Evolutionary conservation across 2,888 invertebrate species (phyloP), one percentile per base, ranked within the genome.

Genomic region (Tortrix viridana): DNA sequence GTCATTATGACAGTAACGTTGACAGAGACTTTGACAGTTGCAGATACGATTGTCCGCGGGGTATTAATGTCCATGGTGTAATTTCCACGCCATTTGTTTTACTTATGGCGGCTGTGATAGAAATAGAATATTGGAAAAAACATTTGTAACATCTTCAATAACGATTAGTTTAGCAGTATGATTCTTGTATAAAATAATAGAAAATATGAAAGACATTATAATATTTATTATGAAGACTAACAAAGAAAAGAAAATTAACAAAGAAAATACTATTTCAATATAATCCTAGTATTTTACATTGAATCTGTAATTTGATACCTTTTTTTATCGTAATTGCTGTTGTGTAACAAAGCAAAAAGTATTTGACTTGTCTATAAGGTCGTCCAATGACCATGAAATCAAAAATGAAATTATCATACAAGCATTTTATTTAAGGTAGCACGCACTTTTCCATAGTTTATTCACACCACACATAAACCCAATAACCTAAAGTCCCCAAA

Each of bases 1-100:
- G 81, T 85, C 89, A 84, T 89, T 88, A 86, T 74, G 75, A 77
- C 70, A 73, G 76, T 75, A 74, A 73, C 78, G 83, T 86, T 86
- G 86, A 86, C 85, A 83, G 76, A 69, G 74, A 77, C 76, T 83
- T 83, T 83, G 84, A 84, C 84, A 87, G 79, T 80, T 73, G 74
- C 68, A 85, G 85, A 85, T 85, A 85, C 76, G 79, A 76, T 81
- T 84, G 82, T 81, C 68, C 73, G 71, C 62, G 68, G 72, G 69
- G 74, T 74, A 77, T 79, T 81, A 82, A 84, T 79, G 82, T 72
- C 73, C 68, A 65, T 72, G 71, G 76, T 76, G 74, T 80, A 81
- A 87, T 85, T 88, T 88, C 87, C 81, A 69, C 74, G 65, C 76
- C 85, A 85, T 86, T 88, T 79, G 75, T 58, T 63, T 47, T 61